Evolutionary conservation across 2,797 vertebrate species (phyloP), one percentile per base, ranked within the genome.

Genomic region (Semaprochilodus insignis): DNA sequence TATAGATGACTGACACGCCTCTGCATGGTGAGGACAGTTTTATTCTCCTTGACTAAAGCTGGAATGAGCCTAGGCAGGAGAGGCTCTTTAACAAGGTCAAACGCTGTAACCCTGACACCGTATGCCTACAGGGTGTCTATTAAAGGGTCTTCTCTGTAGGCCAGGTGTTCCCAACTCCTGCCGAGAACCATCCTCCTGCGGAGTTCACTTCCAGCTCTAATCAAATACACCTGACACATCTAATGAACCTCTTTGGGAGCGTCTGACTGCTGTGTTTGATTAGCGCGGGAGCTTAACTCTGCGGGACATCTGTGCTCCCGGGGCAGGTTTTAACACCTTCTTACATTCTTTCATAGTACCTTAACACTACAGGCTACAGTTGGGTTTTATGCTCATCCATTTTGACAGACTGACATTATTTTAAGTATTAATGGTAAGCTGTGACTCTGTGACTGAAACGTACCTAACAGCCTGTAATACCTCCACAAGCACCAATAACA

Each of bases 21-120:
- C 60, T 80, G 44, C 51, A 80, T 31, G 70, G 17, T 76, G 73
- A 59, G 57, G 72, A 81, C 60, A 31, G 27, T 79, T 84, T 83
- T 71, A 74, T 73, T 84, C 25, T 51, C 76, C n/a, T 44, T 65
- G 51, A 52, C 51, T 75, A 31, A 54, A 44, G 31, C 36, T 69
- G 52, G 15, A 81, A 78, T 36, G 55, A 74, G 17, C 23, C 66
- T 51, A 17, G 31, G 15, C 27, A 10, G 31, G 52, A 36, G 60
- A 25, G 36, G 48, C 11, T 71, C 15, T 77, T 77, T 60, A 59
- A 66, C 40, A 4, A 74, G 55, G 57, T 70, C 63, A 78, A 34
- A 51, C 36, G 52, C 51, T 16, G 17, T 31, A 67, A 63, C 40
- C 72, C 13, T 15, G 51, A 62, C 6, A 1, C 59, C 34, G 10